phyloP scores from a whole-genome alignment of 2,888 invertebrate species.

The Geophilus truncorum region DNA sequence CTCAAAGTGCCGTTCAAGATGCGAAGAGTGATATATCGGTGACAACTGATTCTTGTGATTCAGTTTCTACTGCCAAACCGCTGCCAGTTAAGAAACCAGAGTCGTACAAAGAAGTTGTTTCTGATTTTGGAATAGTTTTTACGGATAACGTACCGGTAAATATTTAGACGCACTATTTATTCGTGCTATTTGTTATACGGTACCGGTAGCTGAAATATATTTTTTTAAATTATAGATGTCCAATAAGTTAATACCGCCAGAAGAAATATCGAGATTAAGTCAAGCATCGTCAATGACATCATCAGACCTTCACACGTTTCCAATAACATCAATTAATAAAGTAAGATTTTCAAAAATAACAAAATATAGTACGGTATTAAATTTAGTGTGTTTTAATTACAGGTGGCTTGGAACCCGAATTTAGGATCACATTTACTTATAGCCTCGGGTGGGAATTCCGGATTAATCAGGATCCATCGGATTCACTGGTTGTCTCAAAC shows the following conservation, averaged over 20 bases:
- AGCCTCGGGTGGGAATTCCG: background rate
- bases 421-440: background rate
- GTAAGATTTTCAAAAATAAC: too few species aligned
- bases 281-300: background rate
- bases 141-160: background rate
- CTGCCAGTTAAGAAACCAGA: background rate
- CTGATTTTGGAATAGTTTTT: background rate
- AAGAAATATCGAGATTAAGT: background rate
- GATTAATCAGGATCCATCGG: conserved; percentile 20
- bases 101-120: background rate
- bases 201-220: background rate
- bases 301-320: background rate
- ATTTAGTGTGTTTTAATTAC: background rate
- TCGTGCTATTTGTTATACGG: background rate
- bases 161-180: background rate
- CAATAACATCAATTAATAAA: background rate
- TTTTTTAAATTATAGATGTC: background rate
- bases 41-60: background rate
- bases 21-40: background rate
- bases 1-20: background rate
- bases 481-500: background rate
- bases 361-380: too few species aligned
- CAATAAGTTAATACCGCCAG: background rate
- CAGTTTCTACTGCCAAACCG: background rate
- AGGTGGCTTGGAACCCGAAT: conserved; percentile 27